Base-by-base conservation (phyloP, 1,140 invertebrate genomes). In the Coelopa frigida region DNA sequence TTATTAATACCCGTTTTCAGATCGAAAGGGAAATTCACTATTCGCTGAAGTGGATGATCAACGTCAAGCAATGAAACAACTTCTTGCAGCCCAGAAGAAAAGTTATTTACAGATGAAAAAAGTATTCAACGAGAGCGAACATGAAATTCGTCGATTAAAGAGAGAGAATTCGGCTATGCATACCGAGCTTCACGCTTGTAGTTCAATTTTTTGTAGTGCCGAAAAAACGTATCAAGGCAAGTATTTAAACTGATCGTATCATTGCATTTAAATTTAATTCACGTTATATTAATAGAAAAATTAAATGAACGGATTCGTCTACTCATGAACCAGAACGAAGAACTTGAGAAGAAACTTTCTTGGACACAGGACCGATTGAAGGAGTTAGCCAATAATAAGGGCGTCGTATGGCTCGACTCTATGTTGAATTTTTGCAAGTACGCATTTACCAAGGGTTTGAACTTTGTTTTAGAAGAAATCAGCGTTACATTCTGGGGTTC, bases 31-130 rank as follows among this genome's bases (percentile, higher is more conserved):
- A 0, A 77, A 77, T 54, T 77, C 75, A 0, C 42, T 77, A 18
- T 77, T 77, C 38, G 75, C 73, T 6, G 75, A 77, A 50, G 70
- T 77, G 0, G 74, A 77, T 48, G 73, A 76, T 52, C 71, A 73
- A 45, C 63, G 73, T 8, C 67, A 71, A 33, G 60, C 59, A 20
- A 58, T 72, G 51, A 52, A 69, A 32, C 55, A 61, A 14, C 51
- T 73, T 39, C 59, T 75, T 53, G 69, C 61, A 8, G 38, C 27
- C 2, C 59, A 75, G 46, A 68, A 71, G 45, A 61, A 53, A 18
- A 69, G 61, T 44, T 74, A 72, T 45, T 10, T 54, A 4, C 60
- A 72, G 37, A 66, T 69, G 56, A 75, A 76, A 44, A 64, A 61
- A 49, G 47, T 51, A 4, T 65, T 57, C 24, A 54, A 62, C 36